Base-by-base conservation (phyloP, 2,797 vertebrate species). In the Cirrhinus molitorella region DNA sequence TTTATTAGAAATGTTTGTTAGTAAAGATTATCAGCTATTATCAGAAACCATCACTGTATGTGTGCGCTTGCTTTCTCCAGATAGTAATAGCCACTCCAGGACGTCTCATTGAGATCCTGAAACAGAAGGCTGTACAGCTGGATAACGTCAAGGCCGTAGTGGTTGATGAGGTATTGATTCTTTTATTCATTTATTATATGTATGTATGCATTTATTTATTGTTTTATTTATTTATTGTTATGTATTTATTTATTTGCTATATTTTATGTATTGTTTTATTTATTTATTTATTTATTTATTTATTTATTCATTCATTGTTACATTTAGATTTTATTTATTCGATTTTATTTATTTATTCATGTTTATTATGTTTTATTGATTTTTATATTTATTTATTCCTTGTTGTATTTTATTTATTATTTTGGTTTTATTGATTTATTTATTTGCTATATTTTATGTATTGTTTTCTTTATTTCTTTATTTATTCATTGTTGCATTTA, bases 61-160 rank as follows among this genome's bases (percentile, higher is more conserved):
- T 70, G 4, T 8, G 45, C 45, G 16, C 5, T 83, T 73, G 84
- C 16, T 57, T 65, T 61, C 74, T 83, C 43, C 49, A 99, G 98
- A 94, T 99, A 80, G 92, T 97, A 89, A 98, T 99, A 55, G 98
- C 97, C 47, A 99, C 98, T 4, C 98, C 98, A 19, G 98, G 98
- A 75, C 94, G 98, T 88, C 96, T 99, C 57, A 86, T 97, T 81
- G 98, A 99, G 90, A 96, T 99, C 83, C 85, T 98, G 79, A 98
- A 96, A 88, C 97, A 98, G 93, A 95, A 94, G 81, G 94, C 94
- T n/a, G 90, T 98, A 43, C 91, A 92, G 16, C 93, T 99, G 68
- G 65, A 89, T 75, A 85, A 87, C 68, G 92, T 98, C 85, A 97
- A 93, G 89, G 90, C 96, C 66, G 92, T 98, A 13, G 97, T 99